Percentiles rank a stretch among this genome's conserved stretches.
Evolutionary conservation across 2,797 vertebrate genomes (phyloP).

Genomic region (Sebastes ruberrimus): DNA sequence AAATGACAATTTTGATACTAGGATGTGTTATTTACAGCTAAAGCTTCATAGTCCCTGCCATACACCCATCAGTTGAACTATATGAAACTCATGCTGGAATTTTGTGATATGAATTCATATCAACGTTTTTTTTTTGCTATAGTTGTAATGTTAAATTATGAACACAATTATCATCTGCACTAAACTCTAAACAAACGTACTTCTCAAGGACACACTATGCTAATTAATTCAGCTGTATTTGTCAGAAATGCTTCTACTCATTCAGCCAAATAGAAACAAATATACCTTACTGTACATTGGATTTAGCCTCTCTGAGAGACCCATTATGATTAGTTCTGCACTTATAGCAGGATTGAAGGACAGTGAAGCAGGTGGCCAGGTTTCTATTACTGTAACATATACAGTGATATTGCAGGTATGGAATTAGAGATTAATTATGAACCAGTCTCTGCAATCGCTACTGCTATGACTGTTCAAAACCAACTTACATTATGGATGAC

Average conservation of each 20-base stretch:
- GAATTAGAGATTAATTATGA: too few relatives aligned
- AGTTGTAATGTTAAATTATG: neutral
- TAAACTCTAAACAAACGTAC: neutral
- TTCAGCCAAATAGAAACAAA: neutral
- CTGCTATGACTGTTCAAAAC: neutral
- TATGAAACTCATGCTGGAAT: neutral
- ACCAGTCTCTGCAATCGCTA: neutral
- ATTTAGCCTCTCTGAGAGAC: neutral
- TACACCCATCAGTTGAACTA: neutral
- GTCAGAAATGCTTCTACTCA: neutral
- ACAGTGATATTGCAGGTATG: neutral
- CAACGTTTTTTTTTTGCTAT: neutral
- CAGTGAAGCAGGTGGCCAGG: neutral
- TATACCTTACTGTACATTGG: neutral
- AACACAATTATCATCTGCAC: slow-evolving; percentile 2
- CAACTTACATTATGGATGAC: neutral
- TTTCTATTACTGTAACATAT: neutral
- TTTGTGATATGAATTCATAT: neutral
- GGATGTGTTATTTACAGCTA: neutral
- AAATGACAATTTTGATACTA: neutral
- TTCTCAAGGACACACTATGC: neutral
- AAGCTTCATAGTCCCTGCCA: neutral
- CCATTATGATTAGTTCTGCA: neutral
- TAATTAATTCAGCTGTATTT: neutral
- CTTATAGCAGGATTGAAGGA: neutral